Evolutionary conservation across 2,888 invertebrate species (phyloP).

Genomic region (Meloe dianella): DNA sequence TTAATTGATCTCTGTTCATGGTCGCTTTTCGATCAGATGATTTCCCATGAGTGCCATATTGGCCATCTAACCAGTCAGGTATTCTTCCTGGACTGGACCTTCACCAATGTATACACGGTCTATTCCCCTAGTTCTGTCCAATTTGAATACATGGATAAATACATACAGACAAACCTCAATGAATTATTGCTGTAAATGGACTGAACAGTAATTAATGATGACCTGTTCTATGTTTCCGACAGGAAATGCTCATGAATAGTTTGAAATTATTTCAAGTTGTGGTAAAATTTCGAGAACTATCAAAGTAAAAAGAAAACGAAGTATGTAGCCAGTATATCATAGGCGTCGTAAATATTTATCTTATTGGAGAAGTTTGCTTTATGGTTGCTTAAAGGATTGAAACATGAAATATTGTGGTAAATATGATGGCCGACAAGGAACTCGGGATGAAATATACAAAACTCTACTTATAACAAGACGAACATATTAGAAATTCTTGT

Average conservation of each 20-base stretch:
- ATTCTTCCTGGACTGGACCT: slow-evolving; percentile 14
- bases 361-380: slow-evolving; percentile 1
- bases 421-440: slow-evolving; percentile 3
- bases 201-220: slow-evolving; percentile 1
- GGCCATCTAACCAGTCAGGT: slow-evolving; percentile 31
- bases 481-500: slow-evolving; percentile 23
- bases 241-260: neutral
- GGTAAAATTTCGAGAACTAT: neutral
- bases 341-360: slow-evolving; percentile 3
- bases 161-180: slow-evolving; percentile 26
- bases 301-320: neutral
- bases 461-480: neutral
- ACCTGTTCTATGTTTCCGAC: neutral
- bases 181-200: slow-evolving; percentile 15
- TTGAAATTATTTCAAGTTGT: neutral
- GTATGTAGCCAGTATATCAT: neutral
- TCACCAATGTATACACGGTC: neutral
- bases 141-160: slow-evolving; percentile 26
- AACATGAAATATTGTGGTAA: neutral
- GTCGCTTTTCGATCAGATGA: slow-evolving; percentile 43
- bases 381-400: slow-evolving; percentile 8
- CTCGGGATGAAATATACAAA: neutral
- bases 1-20: slow-evolving; percentile 33
- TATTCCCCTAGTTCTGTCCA: slow-evolving; percentile 8
- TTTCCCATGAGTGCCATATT: slow-evolving; percentile 44